Base-by-base conservation (phyloP, 2,888 invertebrate genomes). In the Aleiodes alternator region DNA sequence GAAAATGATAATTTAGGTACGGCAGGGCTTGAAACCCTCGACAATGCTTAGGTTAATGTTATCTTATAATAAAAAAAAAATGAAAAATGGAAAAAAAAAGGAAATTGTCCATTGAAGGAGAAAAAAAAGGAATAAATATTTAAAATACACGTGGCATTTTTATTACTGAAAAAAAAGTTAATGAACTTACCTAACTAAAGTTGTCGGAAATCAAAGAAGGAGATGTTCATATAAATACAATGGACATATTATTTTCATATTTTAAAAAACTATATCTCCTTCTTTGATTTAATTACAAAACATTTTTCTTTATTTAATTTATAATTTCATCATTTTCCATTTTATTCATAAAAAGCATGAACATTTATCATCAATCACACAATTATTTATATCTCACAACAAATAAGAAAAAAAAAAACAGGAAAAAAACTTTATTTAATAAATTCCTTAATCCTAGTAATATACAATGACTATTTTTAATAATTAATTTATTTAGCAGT, bases 31-130 rank as follows among this genome's bases (percentile, higher is more conserved):
- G 79, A 80, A 79, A 76, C 86, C 86, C 87, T 86, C 84, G 83
- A 88, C 87, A 86, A 87, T 87, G 87, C 88, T 88, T 89, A 88
- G 89, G 87, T 88, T 89, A 89, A 89, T 88, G 89, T 89, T 89
- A 89, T 89, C 87, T 89, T 88, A 89, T 89, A 88, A 88, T 87
- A 87, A 23, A 23, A 87, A 87, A 87, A 81, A 86, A 86, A 59
- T 82, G 75, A 87, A 87, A 87, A 86, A 88, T 88, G 72, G 72
- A 69, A 73, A 74, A 34, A 72, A 77, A 76, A 77, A 88, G 87
- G 84, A 88, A 89, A 88, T 87, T 89, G 86, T 88, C 88, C 89
- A 88, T 87, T 87, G 83, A 87, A 88, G 84, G 85, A 85, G 85
- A 84, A 83, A 72, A 75, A 84, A 79, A 88, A 87, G 89, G 88